phyloP scores from a whole-genome alignment of 2,888 invertebrate genomes.

The Xanthia togata region DNA sequence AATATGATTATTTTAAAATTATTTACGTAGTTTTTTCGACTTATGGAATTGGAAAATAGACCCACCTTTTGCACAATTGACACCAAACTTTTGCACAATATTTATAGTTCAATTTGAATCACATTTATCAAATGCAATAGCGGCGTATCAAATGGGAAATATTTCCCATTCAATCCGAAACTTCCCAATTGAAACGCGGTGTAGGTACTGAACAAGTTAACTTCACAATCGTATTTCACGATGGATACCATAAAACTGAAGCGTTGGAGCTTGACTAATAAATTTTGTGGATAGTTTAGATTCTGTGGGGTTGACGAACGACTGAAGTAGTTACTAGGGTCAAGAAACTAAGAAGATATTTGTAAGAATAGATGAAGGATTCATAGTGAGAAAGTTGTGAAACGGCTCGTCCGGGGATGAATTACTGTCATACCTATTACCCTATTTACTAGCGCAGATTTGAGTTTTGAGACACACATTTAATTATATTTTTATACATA shows the following conservation, averaged over 20 bases:
- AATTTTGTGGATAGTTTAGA: slow-evolving; percentile 64
- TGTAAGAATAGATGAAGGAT: not conserved
- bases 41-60: too few species aligned
- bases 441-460: too few species aligned
- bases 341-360: slow-evolving; percentile 38
- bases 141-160: slow-evolving; percentile 32
- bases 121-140: not conserved
- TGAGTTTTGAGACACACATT: too few species aligned
- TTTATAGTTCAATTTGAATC: not conserved
- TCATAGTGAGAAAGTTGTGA: too few species aligned
- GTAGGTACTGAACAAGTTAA: slow-evolving; percentile 27
- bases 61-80: not conserved
- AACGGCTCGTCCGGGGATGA: too few species aligned
- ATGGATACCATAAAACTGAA: slow-evolving; percentile 54
- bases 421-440: too few species aligned
- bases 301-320: slow-evolving; percentile 59
- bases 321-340: slow-evolving; percentile 18
- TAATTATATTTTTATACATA: too few species aligned
- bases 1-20: not conserved
- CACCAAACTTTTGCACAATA: not conserved
- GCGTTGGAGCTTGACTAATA: slow-evolving; percentile 52
- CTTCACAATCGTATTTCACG: slow-evolving; percentile 49
- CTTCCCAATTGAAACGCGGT: slow-evolving; percentile 39
- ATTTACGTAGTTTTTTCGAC: not conserved
- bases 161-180: slow-evolving; percentile 25